Evolutionary conservation across 2,113 vertebrate genomes (phyloP).

Genomic region (Climacteris rufus): DNA sequence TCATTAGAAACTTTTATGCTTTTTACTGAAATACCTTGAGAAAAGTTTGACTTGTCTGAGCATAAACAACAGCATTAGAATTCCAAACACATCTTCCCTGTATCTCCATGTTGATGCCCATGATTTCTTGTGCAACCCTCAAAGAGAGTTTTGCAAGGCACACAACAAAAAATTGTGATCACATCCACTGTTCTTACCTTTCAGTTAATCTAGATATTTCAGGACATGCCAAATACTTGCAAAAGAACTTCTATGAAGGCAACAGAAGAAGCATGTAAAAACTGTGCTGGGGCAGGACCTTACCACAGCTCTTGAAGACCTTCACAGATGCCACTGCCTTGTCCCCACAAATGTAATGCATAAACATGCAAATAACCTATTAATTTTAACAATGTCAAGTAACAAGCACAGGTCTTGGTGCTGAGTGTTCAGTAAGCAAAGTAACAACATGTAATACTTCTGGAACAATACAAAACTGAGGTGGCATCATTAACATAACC

Average conservation of each 20-base stretch:
- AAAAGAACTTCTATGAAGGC: background rate
- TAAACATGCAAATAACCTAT: background rate
- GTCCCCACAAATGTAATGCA: background rate
- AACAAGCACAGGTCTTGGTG: background rate
- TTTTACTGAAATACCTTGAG: background rate
- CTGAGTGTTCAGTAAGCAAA: background rate
- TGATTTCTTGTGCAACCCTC: background rate
- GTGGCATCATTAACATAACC: background rate
- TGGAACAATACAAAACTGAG: background rate
- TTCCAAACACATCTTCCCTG: background rate
- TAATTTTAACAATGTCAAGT: background rate
- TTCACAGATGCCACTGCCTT: background rate
- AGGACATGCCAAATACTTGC: background rate
- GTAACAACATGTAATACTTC: background rate
- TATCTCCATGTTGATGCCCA: background rate
- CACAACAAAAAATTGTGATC: background rate
- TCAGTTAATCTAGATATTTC: background rate
- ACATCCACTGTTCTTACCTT: background rate
- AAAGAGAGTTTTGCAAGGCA: background rate
- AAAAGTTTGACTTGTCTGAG: background rate
- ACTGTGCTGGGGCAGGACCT: background rate
- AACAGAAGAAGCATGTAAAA: background rate
- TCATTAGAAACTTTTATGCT: slow-evolving; percentile 36
- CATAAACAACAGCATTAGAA: slow-evolving; percentile 2
- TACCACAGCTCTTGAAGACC: background rate